Percentiles rank a stretch among this genome's conserved stretches.
Evolutionary conservation across 2,797 vertebrate genomes (phyloP).

Genomic region (Cossypha heuglini): DNA sequence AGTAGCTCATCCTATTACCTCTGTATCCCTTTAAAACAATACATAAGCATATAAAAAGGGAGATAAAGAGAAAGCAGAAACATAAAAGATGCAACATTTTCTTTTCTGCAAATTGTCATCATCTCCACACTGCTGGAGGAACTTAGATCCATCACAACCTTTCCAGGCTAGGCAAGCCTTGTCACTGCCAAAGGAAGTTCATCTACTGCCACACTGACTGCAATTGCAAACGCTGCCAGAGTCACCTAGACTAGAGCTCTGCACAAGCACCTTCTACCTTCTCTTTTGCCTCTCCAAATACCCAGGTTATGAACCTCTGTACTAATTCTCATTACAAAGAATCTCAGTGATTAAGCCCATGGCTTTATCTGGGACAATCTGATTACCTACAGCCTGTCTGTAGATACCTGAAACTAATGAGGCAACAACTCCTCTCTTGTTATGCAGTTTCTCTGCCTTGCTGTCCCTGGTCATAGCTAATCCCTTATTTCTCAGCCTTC

Average conservation of each 20-base stretch:
- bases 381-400: not conserved
- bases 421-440: not conserved
- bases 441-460: not conserved
- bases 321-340: not conserved
- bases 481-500: not conserved
- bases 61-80: not conserved
- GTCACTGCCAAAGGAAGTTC: not conserved
- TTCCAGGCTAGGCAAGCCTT: not conserved
- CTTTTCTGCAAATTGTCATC: not conserved
- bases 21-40: not conserved
- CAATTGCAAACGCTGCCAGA: not conserved
- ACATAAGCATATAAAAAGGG: not conserved
- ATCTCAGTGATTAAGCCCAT: not conserved
- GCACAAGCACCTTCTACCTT: not conserved
- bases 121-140: not conserved
- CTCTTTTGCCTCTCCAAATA: not conserved
- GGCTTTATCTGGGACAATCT: not conserved
- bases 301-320: not conserved
- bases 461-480: not conserved
- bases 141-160: not conserved
- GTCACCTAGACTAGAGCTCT: not conserved
- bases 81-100: not conserved
- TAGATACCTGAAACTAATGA: not conserved
- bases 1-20: not conserved
- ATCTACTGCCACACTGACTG: not conserved